phyloP scores from a whole-genome alignment of 2,888 invertebrate genomes.

The Acronicta leporina region DNA sequence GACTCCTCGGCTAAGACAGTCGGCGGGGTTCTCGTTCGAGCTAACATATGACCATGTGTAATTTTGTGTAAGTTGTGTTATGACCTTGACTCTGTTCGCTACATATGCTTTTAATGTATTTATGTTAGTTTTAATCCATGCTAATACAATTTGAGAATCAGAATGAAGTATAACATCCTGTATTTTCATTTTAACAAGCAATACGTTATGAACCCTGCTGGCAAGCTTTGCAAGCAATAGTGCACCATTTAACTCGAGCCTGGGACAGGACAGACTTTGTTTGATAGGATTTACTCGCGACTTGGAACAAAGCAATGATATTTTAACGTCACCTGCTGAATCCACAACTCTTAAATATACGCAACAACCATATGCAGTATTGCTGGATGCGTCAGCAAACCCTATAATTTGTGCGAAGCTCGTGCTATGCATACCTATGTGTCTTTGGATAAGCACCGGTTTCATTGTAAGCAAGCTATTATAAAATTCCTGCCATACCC shows the following conservation, averaged over 20 bases:
- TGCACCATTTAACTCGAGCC: constrained; percentile 1
- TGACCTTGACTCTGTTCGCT: neutral
- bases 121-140: neutral
- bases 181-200: neutral
- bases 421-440: neutral
- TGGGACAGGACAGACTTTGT: neutral
- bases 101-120: neutral
- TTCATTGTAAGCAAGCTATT: constrained; percentile 6
- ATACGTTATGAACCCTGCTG: neutral
- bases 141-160: neutral
- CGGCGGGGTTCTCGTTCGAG: constrained; percentile 6
- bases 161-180: neutral
- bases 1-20: constrained; percentile 12
- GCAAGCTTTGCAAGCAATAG: constrained; percentile 3
- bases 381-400: constrained; percentile 9
- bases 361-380: constrained; percentile 7
- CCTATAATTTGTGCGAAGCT: constrained; percentile 6
- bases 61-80: constrained; percentile 1
- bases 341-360: constrained; percentile 7
- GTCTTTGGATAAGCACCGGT: neutral
- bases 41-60: constrained; percentile 4
- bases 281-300: constrained; percentile 3
- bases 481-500: neutral
- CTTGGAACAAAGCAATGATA: constrained; percentile 8
- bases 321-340: constrained; percentile 1